A percentile compares a stretch with the other conserved stretches of the same genome.
phyloP scores from a whole-genome alignment of 2,797 vertebrate genomes.

The Lemur catta region DNA sequence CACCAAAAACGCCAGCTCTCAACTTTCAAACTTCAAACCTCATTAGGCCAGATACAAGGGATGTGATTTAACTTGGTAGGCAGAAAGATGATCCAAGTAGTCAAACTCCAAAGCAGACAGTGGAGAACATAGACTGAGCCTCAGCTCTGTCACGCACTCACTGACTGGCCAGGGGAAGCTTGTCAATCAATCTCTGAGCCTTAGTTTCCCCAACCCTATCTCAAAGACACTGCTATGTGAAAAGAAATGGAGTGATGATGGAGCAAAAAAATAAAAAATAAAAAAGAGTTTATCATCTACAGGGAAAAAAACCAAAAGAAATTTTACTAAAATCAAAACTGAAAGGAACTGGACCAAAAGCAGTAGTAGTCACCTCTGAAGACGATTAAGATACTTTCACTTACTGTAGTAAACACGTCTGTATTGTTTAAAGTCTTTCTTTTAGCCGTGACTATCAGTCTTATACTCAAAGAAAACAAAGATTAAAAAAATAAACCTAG shows the following conservation, averaged over 20 bases:
- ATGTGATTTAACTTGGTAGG: neutral
- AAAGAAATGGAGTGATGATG: neutral
- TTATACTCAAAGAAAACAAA: neutral
- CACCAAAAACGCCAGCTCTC: neutral
- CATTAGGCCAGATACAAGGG: neutral
- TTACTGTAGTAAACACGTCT: neutral
- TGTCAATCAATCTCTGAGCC: neutral
- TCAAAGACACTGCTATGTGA: neutral
- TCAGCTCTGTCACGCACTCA: neutral
- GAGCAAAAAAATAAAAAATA: neutral
- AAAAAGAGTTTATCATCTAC: neutral
- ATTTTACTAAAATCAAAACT: conserved; percentile 28
- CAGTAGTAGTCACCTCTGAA: neutral
- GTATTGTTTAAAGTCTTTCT: neutral
- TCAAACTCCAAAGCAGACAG: neutral
- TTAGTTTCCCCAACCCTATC: neutral
- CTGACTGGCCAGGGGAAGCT: no score
- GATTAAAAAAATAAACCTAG: neutral
- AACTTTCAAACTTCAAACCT: neutral
- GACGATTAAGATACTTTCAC: neutral
- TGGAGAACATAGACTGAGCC: neutral
- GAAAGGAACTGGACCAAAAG: neutral
- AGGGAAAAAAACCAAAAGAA: neutral
- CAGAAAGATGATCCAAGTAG: neutral
- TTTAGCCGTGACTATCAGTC: neutral